Base-by-base conservation (phyloP, 1,140 invertebrate species). In the Aphidius ervi region DNA sequence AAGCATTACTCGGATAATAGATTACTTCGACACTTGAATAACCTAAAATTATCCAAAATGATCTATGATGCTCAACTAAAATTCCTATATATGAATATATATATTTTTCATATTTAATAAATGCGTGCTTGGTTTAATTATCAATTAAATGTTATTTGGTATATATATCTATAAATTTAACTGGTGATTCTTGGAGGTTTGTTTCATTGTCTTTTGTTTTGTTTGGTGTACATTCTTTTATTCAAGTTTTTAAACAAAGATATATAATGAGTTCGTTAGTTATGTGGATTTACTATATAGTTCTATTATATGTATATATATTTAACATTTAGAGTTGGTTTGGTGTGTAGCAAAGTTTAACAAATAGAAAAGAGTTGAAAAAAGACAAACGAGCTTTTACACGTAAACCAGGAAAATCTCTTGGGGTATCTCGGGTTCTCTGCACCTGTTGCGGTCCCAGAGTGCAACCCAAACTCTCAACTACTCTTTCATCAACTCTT, bases 381-480 rank as follows among this genome's bases (percentile, higher is more conserved):
- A 31, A 31, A 31, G 23, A 43, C 9, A 37, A 40, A 54, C 8
- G 10, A 54, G n/a, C 52, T 41, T 54, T 42, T 42, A 54, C 52
- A 42, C 41, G 42, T 43, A 10, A 43, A 39, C 47, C 56, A 49
- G 37, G 56, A 43, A 47, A 20, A 58, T 58, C 56, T 58, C 56
- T 48, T 40, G 47, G 46, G 47, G 20, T 54, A 37, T 54, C 47
- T 50, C 20, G 46, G 45, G 31, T 57, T 49, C 56, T 58, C 46
- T 58, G 56, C 56, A 58, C 56, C 56, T 58, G 56, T 58, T 58
- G 56, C 56, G 46, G 41, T 58, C 40, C 56, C 56, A 58, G 46
- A 9, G 45, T 37, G 45, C 46, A 42, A 42, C 46, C 46, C 16
- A 45, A 20, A 50, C 47, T 50, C 46, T 50, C 46, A 9, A n/a